Evolutionary conservation across 2,113 vertebrate species (phyloP).

Genomic region (Fukomys damarensis): DNA sequence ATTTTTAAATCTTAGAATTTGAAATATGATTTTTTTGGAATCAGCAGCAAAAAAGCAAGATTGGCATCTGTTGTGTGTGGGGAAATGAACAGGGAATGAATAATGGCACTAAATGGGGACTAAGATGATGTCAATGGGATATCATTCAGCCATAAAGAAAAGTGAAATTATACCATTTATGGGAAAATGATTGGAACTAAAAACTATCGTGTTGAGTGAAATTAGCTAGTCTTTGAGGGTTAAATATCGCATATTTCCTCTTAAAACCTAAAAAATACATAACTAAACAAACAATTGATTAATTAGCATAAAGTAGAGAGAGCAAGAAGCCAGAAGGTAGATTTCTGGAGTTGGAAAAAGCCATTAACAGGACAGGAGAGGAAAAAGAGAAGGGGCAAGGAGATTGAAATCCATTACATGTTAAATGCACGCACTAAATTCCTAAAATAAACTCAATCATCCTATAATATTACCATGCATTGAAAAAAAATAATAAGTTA

Average conservation of each 20-base stretch:
- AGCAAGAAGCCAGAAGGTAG: not conserved
- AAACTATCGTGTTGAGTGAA: not conserved
- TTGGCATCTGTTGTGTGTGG: not conserved
- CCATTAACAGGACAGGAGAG: not conserved
- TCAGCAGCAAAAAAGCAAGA: not conserved
- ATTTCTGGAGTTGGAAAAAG: not conserved
- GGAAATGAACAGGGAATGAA: not conserved
- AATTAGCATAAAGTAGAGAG: not conserved
- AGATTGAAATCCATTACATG: not conserved
- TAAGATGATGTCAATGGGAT: not conserved
- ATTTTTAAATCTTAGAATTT: conserved; percentile 40
- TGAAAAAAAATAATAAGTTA: not conserved
- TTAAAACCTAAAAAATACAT: not conserved
- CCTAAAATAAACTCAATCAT: not conserved
- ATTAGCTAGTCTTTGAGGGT: not conserved
- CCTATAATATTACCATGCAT: not conserved
- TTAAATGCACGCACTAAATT: not conserved
- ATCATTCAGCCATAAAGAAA: not conserved
- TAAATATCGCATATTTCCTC: not conserved
- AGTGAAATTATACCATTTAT: not conserved
- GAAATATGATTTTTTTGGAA: not conserved
- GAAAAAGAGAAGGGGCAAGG: not conserved
- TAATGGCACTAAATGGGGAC: not conserved
- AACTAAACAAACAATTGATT: not conserved
- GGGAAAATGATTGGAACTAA: not conserved